Conservation (phyloP, 2,888 invertebrate genomes). For the Apoda limacodes region DNA sequence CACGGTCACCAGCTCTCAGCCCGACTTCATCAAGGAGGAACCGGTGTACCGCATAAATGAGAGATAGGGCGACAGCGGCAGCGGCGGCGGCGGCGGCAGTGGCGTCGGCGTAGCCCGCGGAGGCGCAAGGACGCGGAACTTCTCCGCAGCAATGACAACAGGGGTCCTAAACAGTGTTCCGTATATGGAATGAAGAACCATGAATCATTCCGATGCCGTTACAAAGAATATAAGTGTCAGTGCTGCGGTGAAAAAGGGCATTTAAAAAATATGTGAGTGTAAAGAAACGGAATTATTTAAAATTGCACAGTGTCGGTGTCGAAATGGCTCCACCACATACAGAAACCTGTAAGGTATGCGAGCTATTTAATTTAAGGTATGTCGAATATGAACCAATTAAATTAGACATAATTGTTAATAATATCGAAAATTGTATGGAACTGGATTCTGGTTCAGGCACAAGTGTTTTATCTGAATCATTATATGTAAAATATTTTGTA, state of each 20-base stretch:
- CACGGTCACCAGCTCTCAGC: conserved; percentile 11
- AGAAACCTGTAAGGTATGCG: conserved; percentile 9
- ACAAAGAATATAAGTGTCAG: conserved; percentile 10
- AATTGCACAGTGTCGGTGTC: conserved; percentile 1
- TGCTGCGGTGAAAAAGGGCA: conserved; percentile 12
- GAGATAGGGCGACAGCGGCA: no score
- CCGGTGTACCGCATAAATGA: no score
- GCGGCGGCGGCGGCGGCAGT: no score
- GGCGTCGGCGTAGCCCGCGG: no score
- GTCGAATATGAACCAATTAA: conserved; percentile 7
- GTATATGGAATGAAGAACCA: conserved; percentile 12
- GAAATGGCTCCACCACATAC: neutral
- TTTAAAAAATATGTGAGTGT: no score
- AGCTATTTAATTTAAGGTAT: conserved; percentile 11
- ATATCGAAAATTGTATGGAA: conserved; percentile 5
- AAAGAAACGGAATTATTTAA: conserved; percentile 4
- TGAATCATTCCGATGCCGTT: conserved; percentile 3
- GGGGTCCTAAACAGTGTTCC: no score
- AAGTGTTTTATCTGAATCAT: no score
- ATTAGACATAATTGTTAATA: conserved; percentile 3
- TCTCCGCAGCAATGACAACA: no score
- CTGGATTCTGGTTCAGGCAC: no score
- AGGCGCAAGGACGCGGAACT: no score
- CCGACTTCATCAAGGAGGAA: no score
- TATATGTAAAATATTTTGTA: conserved; percentile 7